Evolutionary conservation across 2,113 vertebrate species (phyloP).

Genomic region (Motacilla alba): DNA sequence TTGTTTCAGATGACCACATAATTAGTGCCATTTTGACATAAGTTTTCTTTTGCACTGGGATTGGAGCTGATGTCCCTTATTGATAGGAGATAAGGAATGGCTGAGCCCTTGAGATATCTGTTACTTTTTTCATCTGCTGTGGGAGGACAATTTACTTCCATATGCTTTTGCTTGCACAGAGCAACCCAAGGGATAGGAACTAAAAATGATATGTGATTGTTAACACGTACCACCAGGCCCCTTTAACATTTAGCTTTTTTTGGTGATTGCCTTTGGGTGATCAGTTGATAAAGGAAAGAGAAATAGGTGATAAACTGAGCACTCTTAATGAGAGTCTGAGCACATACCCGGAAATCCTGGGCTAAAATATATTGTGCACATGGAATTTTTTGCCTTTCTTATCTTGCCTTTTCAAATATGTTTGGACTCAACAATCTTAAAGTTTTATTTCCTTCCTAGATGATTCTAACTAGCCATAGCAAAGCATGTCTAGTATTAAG

Average conservation of each 20-base stretch:
- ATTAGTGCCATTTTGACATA: not conserved
- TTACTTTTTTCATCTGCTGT: not conserved
- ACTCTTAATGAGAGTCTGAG: not conserved
- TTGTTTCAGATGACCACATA: not conserved
- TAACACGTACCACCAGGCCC: not conserved
- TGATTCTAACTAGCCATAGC: not conserved
- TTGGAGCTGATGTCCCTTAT: not conserved
- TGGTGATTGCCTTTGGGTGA: not conserved
- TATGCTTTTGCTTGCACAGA: not conserved
- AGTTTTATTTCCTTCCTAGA: not conserved
- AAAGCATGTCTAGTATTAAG: not conserved
- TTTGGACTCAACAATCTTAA: not conserved
- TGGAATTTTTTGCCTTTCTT: not conserved
- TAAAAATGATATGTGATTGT: not conserved
- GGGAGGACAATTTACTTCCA: not conserved
- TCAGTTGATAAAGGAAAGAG: constrained; percentile 1
- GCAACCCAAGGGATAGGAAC: not conserved
- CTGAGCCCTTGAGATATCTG: not conserved
- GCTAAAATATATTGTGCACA: not conserved
- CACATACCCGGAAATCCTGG: not conserved
- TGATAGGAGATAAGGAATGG: not conserved
- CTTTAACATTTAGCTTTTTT: not conserved
- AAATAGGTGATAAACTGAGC: not conserved
- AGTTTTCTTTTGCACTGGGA: not conserved
- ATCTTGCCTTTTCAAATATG: not conserved